phyloP scores from a whole-genome alignment of 2,797 vertebrate species.

The Rhinatrema bivittatum region DNA sequence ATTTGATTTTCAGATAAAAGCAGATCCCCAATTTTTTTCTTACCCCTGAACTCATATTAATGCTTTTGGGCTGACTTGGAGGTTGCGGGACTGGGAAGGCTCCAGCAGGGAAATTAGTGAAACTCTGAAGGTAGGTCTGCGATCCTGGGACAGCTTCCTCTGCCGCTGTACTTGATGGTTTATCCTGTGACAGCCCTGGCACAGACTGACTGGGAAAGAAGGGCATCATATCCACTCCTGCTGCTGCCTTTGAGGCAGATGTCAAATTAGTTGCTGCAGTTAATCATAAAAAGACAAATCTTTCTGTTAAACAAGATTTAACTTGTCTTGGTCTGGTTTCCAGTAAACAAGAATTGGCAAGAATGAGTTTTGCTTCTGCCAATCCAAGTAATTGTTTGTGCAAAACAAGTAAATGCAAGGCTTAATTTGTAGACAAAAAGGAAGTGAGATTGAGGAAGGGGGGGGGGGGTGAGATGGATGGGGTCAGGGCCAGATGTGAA shows the following conservation, averaged over 20 bases:
- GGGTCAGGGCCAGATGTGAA: too few relatives aligned
- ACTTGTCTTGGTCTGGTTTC: too few relatives aligned
- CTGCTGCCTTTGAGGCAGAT: conserved; percentile 50
- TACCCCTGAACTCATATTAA: conserved; percentile 57
- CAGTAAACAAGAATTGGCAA: too few relatives aligned
- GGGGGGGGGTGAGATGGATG: too few relatives aligned
- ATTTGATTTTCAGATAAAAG: too few relatives aligned
- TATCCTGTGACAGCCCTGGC: conserved; percentile 59
- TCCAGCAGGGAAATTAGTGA: conserved; percentile 51
- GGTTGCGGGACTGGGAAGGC: conserved; percentile 44
- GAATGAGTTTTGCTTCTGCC: too few relatives aligned
- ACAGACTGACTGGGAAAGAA: conserved; percentile 65
- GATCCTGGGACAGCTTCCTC: conserved; percentile 49
- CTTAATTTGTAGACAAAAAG: too few relatives aligned
- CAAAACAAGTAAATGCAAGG: too few relatives aligned
- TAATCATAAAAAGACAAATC: conserved; percentile 38
- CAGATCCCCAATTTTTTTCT: too few relatives aligned
- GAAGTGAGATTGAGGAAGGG: too few relatives aligned
- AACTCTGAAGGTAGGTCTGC: conserved; percentile 59
- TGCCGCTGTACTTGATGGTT: conserved; percentile 37
- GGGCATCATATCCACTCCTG: conserved; percentile 63
- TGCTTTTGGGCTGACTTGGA: conserved; percentile 39
- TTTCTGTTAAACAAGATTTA: conserved; percentile 5
- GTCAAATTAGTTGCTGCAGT: conserved; percentile 53
- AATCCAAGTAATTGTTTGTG: too few relatives aligned